Evolutionary conservation across 2,888 invertebrate genomes (phyloP), one percentile per base, ranked within the genome.

Genomic region (Auanema sp.): DNA sequence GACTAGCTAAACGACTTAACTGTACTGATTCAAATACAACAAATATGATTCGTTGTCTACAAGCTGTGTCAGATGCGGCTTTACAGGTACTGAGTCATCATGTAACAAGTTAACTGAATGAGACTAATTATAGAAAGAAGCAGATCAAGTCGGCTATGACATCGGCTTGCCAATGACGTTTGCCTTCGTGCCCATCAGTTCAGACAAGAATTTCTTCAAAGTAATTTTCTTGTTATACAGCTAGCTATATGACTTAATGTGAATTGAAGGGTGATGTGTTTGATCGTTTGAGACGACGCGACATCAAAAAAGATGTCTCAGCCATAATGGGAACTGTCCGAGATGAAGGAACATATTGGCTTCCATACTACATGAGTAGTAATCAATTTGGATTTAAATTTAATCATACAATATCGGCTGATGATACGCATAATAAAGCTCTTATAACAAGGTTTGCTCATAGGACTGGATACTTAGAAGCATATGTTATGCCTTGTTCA

Each of bases 101-200:
- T 21, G 8, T 16, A 12, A 52, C 18, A n/a, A n/a, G 18, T 0
- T 16, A n/a, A 21, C 16, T 52, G 24, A 52, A n/a, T 52, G 16
- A 0, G 4, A 40, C 14, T 66, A 21, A 53, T 77, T 49, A 67
- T 58, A 72, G 70, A 42, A 47, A 21, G 79, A 79, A 58, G 71
- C 76, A 0, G 78, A 82, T 57, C 74, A 76, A 43, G 78, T 84
- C 14, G 71, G 78, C 6, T 76, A 61, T 16, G 76, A 76, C 18
- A 75, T 79, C 23, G 84, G 84, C 1, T 81, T 78, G 2, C 78
- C 87, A 2, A 84, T 86, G 66, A 85, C 87, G 85, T 95, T 94
- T 85, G 92, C 94, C 3, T 94, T 95, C 85, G 91, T 93, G 12
- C 93, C 94, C 1, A 90, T 94, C 56, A 91, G 93, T 47, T 94